These are phyloP conservation scores for Oxystoma pomonae DNA, from an alignment of 2,888 invertebrate genomes.

Conservation along the genomic window DNA sequence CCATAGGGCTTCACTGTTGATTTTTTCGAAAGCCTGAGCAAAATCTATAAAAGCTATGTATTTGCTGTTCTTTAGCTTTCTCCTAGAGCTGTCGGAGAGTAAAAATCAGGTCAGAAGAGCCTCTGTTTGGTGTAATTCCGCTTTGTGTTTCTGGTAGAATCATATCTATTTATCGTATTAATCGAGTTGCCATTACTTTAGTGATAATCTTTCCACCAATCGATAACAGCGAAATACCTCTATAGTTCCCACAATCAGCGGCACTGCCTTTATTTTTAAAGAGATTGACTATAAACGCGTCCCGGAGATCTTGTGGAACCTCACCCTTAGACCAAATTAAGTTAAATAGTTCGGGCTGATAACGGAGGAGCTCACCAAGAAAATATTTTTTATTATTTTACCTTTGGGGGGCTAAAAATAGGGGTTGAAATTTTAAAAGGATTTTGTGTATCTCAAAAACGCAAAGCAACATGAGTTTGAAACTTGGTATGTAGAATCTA, in stretches of 20 bases:
- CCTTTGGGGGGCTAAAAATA: too few species aligned
- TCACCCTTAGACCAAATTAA: background rate
- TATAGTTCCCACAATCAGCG: conserved; percentile 5
- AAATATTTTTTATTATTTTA: too few species aligned
- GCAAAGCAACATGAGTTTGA: too few species aligned
- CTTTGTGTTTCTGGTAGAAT: too few species aligned
- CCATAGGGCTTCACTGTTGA: conserved; percentile 2
- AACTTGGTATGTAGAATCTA: too few species aligned
- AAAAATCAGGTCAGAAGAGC: conserved; percentile 7
- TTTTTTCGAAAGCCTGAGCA: background rate
- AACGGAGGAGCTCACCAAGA: too few species aligned
- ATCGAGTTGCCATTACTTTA: background rate
- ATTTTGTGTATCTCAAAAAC: too few species aligned
- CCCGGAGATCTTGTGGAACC: conserved; percentile 2
- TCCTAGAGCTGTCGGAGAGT: conserved; percentile 2
- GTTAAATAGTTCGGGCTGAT: too few species aligned
- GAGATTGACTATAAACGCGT: conserved; percentile 1
- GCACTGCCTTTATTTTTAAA: too few species aligned
- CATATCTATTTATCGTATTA: too few species aligned
- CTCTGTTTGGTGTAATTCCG: conserved; percentile 8
- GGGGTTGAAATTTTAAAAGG: too few species aligned
- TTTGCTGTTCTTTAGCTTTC: conserved; percentile 3
- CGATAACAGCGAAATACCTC: conserved; percentile 1
- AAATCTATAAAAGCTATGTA: conserved; percentile 5
- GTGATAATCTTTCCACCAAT: conserved; percentile 7